These are phyloP conservation scores for Psix sp. DNA, from an alignment of 1,140 invertebrate species.

Conservation along the genomic window DNA sequence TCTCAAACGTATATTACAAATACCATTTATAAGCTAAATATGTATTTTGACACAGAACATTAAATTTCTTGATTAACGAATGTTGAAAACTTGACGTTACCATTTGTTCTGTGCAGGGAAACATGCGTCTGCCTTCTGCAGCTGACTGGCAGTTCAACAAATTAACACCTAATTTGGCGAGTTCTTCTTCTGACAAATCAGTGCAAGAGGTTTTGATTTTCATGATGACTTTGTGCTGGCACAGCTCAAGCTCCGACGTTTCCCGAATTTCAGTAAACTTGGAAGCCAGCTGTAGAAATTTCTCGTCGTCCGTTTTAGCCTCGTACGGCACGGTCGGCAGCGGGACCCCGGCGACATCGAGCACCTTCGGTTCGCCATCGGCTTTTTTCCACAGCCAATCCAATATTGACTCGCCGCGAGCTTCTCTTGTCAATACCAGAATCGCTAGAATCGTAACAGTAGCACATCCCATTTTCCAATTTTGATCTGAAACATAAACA, in stretches of 20 bases:
- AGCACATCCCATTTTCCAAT: conserved; percentile 13
- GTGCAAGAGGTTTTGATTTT: conserved; percentile 79
- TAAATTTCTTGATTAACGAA: no score
- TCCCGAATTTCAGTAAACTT: conserved; percentile 78
- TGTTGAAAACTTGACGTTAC: conserved; percentile 66
- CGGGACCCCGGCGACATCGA: conserved; percentile 67
- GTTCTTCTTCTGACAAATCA: conserved; percentile 81
- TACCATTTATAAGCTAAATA: no score
- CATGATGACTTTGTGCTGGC: conserved; percentile 82
- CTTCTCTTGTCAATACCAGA: conserved; percentile 4
- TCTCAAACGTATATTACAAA: no score
- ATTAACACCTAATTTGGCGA: conserved; percentile 83
- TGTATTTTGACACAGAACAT: no score
- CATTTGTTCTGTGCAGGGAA: conserved; percentile 81
- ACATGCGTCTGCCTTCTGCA: conserved; percentile 80
- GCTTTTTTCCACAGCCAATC: conserved; percentile 69
- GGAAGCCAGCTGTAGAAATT: conserved; percentile 81
- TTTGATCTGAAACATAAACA: conserved; percentile 2
- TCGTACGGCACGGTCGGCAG: conserved; percentile 79
- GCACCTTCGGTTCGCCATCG: conserved; percentile 53
- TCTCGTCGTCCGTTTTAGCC: conserved; percentile 80
- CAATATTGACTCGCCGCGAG: conserved; percentile 60
- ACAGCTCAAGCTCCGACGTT: conserved; percentile 80
- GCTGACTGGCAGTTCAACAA: conserved; percentile 84
- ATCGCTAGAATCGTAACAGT: conserved; percentile 1